Base-by-base conservation (phyloP, 2,113 vertebrate genomes). In the Dipodomys ordii region DNA sequence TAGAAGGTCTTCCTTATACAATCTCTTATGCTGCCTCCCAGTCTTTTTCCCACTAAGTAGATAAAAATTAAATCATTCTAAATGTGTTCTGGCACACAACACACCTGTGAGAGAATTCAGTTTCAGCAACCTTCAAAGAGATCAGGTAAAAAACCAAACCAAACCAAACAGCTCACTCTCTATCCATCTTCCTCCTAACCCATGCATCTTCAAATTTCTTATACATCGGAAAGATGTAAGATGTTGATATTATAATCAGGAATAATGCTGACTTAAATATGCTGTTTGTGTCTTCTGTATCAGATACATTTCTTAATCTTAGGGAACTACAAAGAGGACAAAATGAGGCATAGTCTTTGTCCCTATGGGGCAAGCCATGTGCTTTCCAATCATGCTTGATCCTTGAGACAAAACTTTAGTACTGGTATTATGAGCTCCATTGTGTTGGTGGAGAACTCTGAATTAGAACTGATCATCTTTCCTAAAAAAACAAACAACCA, bases 1-100 rank as follows among this genome's bases (percentile, higher is more conserved):
- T 87, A 85, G 39, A 72, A 49, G 18, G 15, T 2, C 30, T 93
- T 87, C 8, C 44, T 27, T 77, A 57, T 7, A 94, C 64, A 88
- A 67, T 80, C 6, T 57, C 60, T 82, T 68, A 53, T 83, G 35
- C 46, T 69, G 19, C 19, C 22, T 39, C 3, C 23, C 1, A 8
- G 49, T 72, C 32, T 83, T 79, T 88, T 81, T 49, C 72, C 53
- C 87, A 82, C 39, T 62, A 12, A 32, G 27, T 68, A 35, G 90
- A 60, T 92, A 86, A 95, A 79, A 93, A 44, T 2, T 23, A 49
- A 80, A 83, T 82, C 7, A 35, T 94, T 94, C 78, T 72, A 80
- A 94, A 84, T 78, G 60, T 74, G 39, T 44, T 39, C 27, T 82
- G 81, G 23, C 5, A 46, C 27, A 92, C 67, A 84, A 32, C 2